phyloP scores from a whole-genome alignment of 2,888 invertebrate genomes.

The Parelbella ahira region DNA sequence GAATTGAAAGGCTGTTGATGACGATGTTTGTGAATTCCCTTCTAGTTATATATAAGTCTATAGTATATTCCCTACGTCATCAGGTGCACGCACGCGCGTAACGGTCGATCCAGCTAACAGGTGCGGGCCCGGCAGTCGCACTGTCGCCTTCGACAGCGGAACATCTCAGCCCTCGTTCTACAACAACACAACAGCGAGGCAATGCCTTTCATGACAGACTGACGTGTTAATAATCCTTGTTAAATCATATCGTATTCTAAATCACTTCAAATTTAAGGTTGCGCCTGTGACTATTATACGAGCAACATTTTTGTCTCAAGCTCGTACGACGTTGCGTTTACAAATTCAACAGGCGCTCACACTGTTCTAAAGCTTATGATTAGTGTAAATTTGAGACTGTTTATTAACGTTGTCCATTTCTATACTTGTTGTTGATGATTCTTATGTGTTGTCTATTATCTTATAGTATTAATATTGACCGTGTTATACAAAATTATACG shows the following conservation, averaged over 20 bases:
- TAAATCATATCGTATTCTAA: conserved; percentile 19
- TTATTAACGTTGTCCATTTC: conserved; percentile 50
- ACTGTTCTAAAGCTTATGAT: conserved; percentile 37
- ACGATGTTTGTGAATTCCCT: neutral
- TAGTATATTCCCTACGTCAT: conserved; percentile 63
- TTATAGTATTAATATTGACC: conserved; percentile 4
- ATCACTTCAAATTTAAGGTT: conserved; percentile 13
- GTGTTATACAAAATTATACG: conserved; percentile 18
- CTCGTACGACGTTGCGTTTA: conserved; percentile 43
- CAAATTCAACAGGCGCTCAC: conserved; percentile 64
- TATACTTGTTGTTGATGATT: conserved; percentile 49
- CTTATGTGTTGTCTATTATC: conserved; percentile 45
- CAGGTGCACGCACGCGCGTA: conserved; percentile 74
- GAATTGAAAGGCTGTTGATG: no score
- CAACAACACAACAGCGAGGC: conserved; percentile 34
- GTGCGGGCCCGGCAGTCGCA: conserved; percentile 72
- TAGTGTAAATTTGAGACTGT: conserved; percentile 44
- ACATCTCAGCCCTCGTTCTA: conserved; percentile 33
- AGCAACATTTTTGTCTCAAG: conserved; percentile 34
- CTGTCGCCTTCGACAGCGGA: conserved; percentile 45
- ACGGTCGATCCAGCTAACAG: conserved; percentile 76
- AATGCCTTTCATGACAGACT: conserved; percentile 50
- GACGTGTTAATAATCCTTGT: conserved; percentile 36
- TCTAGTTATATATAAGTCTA: conserved; percentile 40
- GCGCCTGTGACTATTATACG: conserved; percentile 39